A percentile compares a stretch with the other conserved stretches of the same genome.
These are phyloP conservation scores for Eupithecia pulchellata DNA, from an alignment of 2,888 invertebrate species.

Conservation along the genomic window DNA sequence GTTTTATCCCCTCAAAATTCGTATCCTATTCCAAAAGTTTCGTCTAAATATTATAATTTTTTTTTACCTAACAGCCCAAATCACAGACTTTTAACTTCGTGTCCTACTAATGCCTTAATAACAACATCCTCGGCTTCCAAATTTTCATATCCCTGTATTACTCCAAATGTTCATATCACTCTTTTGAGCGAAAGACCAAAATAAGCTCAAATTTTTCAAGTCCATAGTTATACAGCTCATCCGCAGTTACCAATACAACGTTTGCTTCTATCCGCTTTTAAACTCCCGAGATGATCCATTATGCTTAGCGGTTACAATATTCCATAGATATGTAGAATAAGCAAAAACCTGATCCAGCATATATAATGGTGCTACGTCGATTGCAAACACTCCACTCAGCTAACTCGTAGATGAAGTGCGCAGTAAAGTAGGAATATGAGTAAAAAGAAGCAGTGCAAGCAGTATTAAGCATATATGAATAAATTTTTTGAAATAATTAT, in stretches of 20 bases:
- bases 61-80: background rate
- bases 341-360: too few relatives aligned
- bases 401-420: background rate
- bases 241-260: background rate
- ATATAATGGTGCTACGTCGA: background rate
- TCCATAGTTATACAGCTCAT: background rate
- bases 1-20: background rate
- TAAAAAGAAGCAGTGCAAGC: background rate
- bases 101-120: background rate
- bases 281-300: background rate
- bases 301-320: background rate
- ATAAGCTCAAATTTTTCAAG: background rate
- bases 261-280: background rate
- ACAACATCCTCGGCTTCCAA: background rate
- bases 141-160: background rate
- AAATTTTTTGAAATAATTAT: background rate
- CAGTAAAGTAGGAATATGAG: background rate
- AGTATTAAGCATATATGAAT: background rate
- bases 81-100: conserved; percentile 1
- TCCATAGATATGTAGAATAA: too few relatives aligned
- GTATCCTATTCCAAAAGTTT: background rate
- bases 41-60: background rate
- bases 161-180: background rate
- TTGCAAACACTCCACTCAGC: background rate
- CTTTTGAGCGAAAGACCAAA: background rate